A percentile compares a stretch with the other conserved stretches of the same genome.
Evolutionary conservation across 2,113 vertebrate genomes (phyloP).

Genomic region (Hemiscyllium ocellatum): DNA sequence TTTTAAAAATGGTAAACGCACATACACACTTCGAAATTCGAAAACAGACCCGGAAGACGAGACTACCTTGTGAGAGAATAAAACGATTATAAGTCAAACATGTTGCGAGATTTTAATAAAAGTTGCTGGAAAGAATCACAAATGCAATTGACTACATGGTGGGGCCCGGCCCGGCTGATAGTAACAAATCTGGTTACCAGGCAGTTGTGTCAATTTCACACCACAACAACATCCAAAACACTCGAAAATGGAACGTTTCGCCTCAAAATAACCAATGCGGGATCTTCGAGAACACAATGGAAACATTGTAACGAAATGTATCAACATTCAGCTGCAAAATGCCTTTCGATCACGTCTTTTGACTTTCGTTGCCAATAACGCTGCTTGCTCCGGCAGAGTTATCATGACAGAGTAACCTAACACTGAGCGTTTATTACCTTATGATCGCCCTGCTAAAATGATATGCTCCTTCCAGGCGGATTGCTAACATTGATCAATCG

Average conservation of each 20-base stretch:
- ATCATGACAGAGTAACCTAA: not conserved
- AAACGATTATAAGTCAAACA: slow-evolving; percentile 31
- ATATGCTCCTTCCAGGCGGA: not conserved
- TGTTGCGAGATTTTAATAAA: slow-evolving; percentile 24
- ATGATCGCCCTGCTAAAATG: not conserved
- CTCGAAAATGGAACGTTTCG: slow-evolving; percentile 21
- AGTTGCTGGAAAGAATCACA: not conserved
- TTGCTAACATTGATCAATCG: not conserved
- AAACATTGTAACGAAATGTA: slow-evolving; percentile 27
- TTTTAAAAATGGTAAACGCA: not conserved
- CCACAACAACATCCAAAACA: slow-evolving; percentile 31
- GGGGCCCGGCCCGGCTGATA: not conserved
- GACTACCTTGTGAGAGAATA: slow-evolving; percentile 23
- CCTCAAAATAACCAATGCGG: not conserved
- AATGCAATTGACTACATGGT: slow-evolving; percentile 1
- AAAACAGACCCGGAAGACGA: slow-evolving; percentile 15
- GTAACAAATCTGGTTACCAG: slow-evolving; percentile 31
- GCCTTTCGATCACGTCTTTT: slow-evolving; percentile 13
- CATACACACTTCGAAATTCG: not conserved
- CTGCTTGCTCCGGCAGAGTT: not conserved
- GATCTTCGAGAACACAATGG: slow-evolving; percentile 15
- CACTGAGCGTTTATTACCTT: not conserved
- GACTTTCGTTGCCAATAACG: slow-evolving; percentile 11
- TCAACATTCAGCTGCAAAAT: slow-evolving; percentile 4
- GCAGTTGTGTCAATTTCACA: slow-evolving; percentile 35